Evolutionary conservation across 1,140 invertebrate species (phyloP), one percentile per base, ranked within the genome.

Genomic region (Calosoma granatense): DNA sequence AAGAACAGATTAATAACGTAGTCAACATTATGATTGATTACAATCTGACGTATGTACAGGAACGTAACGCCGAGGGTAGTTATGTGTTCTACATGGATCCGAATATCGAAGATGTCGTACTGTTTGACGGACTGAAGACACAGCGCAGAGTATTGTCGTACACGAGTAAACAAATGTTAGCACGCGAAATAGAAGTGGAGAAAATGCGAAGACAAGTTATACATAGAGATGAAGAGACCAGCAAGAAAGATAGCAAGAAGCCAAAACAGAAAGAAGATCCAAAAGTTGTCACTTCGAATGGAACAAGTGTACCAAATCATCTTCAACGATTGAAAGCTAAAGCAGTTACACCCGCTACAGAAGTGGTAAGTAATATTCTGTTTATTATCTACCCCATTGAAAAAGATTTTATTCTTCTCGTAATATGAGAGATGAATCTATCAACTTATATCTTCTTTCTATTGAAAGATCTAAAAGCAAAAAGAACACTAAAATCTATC

Each of bases 21-120:
- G 84, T 96, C 1, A 77, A 83, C 56, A 79, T 88, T 0, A 92
- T 97, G 90, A 81, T 94, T 26, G 86, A 92, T 67, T 92, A 94
- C 69, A 93, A 92, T 59, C 73, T 98, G 53, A 87, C 83, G 19
- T 94, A 92, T 71, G 75, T 83, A 1, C 94, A 97, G 72, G 84
- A 90, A 56, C 83, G 86, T 51, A 78, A 76, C 2, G 61, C 71
- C 0, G 90, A 95, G 61, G 92, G 92, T 51, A 81, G 78, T 39
- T 95, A 92, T 71, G 75, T 12, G 63, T 69, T 51, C 68, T 65
- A 64, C 71, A 66, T 70, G 65, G 70, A 68, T 64, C 70, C 66
- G 1, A 72, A 76, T 63, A 67, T 81, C 54, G 72, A 75, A 19
- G 73, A 75, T 57, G 54, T 71, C 11, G 63, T 64, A 2, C 59